These are phyloP conservation scores for Anadara kagoshimensis DNA, from an alignment of 1,140 invertebrate genomes.

Conservation along the genomic window DNA sequence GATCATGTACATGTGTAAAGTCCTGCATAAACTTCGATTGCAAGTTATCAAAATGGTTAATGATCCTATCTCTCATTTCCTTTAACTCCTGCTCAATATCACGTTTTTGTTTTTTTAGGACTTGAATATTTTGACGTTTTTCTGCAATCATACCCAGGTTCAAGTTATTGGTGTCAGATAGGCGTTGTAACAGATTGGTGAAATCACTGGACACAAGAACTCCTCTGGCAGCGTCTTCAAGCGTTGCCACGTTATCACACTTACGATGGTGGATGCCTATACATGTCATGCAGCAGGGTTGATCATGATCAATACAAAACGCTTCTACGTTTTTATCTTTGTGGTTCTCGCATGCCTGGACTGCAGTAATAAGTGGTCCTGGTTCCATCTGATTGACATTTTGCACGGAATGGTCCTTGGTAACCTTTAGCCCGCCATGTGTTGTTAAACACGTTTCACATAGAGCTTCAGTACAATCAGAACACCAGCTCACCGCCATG, in stretches of 20 bases:
- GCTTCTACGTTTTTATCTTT: not conserved
- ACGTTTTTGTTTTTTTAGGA: too few relatives aligned
- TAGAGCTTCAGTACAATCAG: not conserved
- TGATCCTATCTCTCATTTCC: too few relatives aligned
- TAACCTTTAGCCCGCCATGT: not conserved
- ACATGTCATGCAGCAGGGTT: constrained; percentile 17
- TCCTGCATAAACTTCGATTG: not conserved
- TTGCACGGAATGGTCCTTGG: not conserved
- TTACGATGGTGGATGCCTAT: constrained; percentile 1
- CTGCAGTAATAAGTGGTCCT: not conserved
- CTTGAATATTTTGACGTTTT: too few relatives aligned
- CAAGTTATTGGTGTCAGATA: not conserved
- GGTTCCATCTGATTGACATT: not conserved
- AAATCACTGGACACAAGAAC: not conserved
- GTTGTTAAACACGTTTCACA: not conserved
- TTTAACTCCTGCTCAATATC: too few relatives aligned
- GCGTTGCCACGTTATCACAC: not conserved
- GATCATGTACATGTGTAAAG: too few relatives aligned
- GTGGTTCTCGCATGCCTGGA: not conserved
- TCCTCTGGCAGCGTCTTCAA: not conserved
- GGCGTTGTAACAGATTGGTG: not conserved
- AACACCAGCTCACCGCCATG: not conserved
- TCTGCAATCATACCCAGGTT: too few relatives aligned
- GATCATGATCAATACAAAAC: constrained; percentile 11
- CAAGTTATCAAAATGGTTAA: too few relatives aligned